Percentiles rank a stretch among this genome's conserved stretches.
phyloP scores from a whole-genome alignment of 2,888 invertebrate genomes.

The Parelbella ahira region DNA sequence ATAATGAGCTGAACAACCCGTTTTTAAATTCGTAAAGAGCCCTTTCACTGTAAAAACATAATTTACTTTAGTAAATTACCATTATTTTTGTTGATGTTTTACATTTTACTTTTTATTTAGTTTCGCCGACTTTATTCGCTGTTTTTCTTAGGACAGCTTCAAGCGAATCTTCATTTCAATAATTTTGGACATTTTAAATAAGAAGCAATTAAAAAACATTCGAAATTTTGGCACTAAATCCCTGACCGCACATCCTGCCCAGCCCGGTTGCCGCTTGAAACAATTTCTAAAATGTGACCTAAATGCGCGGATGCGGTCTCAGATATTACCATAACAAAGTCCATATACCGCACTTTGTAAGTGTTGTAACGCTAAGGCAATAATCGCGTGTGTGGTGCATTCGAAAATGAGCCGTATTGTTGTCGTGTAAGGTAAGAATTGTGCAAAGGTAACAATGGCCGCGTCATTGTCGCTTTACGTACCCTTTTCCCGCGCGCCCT shows the following conservation, averaged over 20 bases:
- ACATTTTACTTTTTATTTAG: too few species aligned
- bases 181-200: too few species aligned
- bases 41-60: too few species aligned
- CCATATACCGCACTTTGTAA: slow-evolving; percentile 7
- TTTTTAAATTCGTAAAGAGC: too few species aligned
- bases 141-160: too few species aligned
- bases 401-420: slow-evolving; percentile 12
- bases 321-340: slow-evolving; percentile 18
- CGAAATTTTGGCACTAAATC: too few species aligned
- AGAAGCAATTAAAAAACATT: too few species aligned
- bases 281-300: slow-evolving; percentile 23
- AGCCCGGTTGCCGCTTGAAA: slow-evolving; percentile 2
- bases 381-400: background rate
- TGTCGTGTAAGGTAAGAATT: slow-evolving; percentile 11
- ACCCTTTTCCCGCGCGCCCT: slow-evolving; percentile 25
- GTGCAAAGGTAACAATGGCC: slow-evolving; percentile 1
- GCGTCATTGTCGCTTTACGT: slow-evolving; percentile 3
- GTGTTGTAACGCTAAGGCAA: slow-evolving; percentile 2
- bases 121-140: too few species aligned
- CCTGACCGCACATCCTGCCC: background rate
- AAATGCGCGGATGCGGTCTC: slow-evolving; percentile 15
- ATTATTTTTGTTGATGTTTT: too few species aligned
- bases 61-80: too few species aligned
- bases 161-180: too few species aligned
- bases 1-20: too few species aligned